phyloP scores from a whole-genome alignment of 1,140 invertebrate species.

The Bombus impatiens region DNA sequence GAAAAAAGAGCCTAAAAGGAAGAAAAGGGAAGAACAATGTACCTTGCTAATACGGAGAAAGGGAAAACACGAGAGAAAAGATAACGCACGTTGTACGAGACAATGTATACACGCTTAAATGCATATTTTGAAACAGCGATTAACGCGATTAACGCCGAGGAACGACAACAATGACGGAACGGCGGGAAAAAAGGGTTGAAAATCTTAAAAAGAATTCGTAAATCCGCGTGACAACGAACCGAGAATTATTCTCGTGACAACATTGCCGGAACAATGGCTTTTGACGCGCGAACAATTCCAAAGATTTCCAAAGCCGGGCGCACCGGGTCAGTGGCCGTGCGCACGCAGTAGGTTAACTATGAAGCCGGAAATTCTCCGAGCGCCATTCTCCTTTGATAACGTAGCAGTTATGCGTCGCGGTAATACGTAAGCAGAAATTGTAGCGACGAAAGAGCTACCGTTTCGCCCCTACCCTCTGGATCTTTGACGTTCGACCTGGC shows the following conservation, averaged over 20 bases:
- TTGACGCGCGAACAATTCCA: constrained; percentile 70
- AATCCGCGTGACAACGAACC: constrained; percentile 26
- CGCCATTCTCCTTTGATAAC: constrained; percentile 67
- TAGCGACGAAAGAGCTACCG: constrained; percentile 1
- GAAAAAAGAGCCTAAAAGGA: neutral
- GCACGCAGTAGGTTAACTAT: constrained; percentile 70
- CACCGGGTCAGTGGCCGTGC: constrained; percentile 43
- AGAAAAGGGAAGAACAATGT: neutral
- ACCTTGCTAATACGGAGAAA: neutral
- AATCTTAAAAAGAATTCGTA: neutral
- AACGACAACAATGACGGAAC: neutral
- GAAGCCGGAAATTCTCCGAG: constrained; percentile 68
- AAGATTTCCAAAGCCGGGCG: constrained; percentile 56
- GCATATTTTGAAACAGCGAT: neutral
- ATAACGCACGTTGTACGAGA: neutral
- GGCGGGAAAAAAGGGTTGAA: neutral
- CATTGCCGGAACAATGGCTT: constrained; percentile 53
- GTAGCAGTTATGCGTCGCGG: constrained; percentile 64
- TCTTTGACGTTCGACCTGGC: constrained; percentile 3
- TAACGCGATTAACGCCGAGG: neutral
- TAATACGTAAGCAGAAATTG: constrained; percentile 53
- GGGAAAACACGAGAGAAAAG: neutral
- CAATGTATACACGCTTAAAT: neutral
- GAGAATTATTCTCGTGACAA: constrained; percentile 37
- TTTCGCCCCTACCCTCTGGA: neutral